Conservation (phyloP, 2,888 invertebrate species). For the Agelastica alni region DNA sequence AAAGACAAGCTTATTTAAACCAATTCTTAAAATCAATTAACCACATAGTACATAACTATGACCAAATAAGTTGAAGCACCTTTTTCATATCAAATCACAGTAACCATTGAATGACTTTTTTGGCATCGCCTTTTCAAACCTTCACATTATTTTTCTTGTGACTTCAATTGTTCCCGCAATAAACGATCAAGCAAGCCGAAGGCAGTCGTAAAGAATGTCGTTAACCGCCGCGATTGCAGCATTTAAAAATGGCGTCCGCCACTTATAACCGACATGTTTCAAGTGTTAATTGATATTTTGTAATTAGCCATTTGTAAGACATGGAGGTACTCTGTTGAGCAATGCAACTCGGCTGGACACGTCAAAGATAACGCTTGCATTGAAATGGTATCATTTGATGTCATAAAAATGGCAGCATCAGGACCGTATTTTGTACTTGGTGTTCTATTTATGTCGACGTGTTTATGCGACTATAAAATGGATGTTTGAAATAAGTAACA, state of each 20-base stretch:
- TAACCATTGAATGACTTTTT: slow-evolving; percentile 22
- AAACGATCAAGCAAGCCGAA: slow-evolving; percentile 22
- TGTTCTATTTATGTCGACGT: no score
- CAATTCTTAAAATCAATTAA: slow-evolving; percentile 5
- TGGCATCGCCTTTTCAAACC: slow-evolving; percentile 14
- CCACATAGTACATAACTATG: slow-evolving; percentile 1
- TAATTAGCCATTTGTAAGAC: slow-evolving; percentile 35
- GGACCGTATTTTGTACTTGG: slow-evolving; percentile 15
- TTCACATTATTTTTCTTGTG: slow-evolving; percentile 22
- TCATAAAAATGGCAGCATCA: slow-evolving; percentile 20
- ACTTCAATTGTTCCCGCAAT: slow-evolving; percentile 22
- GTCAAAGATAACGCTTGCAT: slow-evolving; percentile 30
- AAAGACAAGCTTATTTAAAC: no score
- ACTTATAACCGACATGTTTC: slow-evolving; percentile 34
- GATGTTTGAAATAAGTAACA: no score
- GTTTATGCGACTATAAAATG: no score
- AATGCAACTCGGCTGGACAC: slow-evolving; percentile 27
- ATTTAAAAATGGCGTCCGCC: slow-evolving; percentile 36
- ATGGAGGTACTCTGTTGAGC: slow-evolving; percentile 18
- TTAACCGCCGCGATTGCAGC: slow-evolving; percentile 32
- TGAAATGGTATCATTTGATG: slow-evolving; percentile 30
- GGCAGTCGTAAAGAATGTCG: slow-evolving; percentile 33
- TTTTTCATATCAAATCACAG: slow-evolving; percentile 17
- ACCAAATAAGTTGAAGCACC: slow-evolving; percentile 7
- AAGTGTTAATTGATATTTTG: slow-evolving; percentile 39